Evolutionary conservation across 2,797 vertebrate genomes (phyloP), one percentile per base, ranked within the genome.

Genomic region (Margarornis squamiger): DNA sequence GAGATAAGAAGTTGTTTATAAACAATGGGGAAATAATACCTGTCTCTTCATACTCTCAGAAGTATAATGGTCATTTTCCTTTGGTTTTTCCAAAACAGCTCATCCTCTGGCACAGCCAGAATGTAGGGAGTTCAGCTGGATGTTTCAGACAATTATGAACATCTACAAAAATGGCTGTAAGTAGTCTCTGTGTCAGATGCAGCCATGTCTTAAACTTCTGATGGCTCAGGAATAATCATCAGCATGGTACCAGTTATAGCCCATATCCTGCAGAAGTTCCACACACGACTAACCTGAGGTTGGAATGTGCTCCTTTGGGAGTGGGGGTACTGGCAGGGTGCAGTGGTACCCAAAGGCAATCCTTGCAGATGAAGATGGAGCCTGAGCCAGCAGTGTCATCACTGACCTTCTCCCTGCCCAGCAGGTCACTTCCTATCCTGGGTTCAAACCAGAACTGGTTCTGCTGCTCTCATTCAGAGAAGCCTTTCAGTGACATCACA

Each of bases 261-360:
- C 17, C 54, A 55, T 61, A 24, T 11, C 65, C 73, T 90, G 65
- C 55, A 76, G 21, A 30, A 6, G 7, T 43, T 23, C 34, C 20
- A 29, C 46, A 21, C 16, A 0, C 0, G 0, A 6, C 17, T n/a
- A 23, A 20, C 23, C 75, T 12, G 43, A 27, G 24, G 39, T 0
- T 5, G 4, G 57, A 43, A 6, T 7, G 24, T 26, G 19, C 17
- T 75, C 13, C 88, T 68, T 2, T 3, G 26, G 38, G 11, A 85
- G 59, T 4, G 3, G 75, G 66, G 63, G 54, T 7, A 46, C 43
- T 49, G 46, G 24, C 43, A 73, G 46, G 30, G n/a, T 54, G 51
- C 14, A 30, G 34, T 1, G 8, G 12, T 9, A 7, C 11, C 62
- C 52, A 58, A 3, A 17, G 48, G 52, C 46, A 43, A n/a, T 5